Conservation (phyloP, 2,113 vertebrate genomes). For the Ailurus styani region DNA sequence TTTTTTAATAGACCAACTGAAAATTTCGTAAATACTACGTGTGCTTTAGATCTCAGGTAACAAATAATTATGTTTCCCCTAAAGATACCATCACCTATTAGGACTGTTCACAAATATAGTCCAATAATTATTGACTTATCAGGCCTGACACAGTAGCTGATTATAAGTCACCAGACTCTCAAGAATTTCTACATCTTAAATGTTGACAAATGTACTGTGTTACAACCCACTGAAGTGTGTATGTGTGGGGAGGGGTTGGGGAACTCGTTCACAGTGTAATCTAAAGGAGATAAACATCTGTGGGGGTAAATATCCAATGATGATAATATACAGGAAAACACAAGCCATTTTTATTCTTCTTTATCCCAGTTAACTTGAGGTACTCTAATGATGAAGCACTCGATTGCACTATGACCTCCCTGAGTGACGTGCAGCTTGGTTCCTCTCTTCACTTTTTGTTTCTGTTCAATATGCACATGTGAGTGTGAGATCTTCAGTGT, state of each 20-base stretch:
- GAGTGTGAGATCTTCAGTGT: slow-evolving; percentile 79
- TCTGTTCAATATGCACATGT: slow-evolving; percentile 76
- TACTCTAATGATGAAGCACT: background rate
- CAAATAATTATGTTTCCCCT: background rate
- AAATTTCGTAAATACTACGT: background rate
- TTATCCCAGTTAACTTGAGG: slow-evolving; percentile 57
- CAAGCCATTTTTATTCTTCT: slow-evolving; percentile 74
- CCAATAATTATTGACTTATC: background rate
- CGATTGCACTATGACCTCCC: slow-evolving; percentile 89
- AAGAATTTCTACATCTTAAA: background rate
- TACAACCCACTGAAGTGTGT: background rate
- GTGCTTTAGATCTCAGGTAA: slow-evolving; percentile 23
- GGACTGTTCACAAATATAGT: slow-evolving; percentile 47
- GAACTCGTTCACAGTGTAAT: background rate
- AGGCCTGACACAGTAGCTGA: background rate
- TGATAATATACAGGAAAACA: slow-evolving; percentile 42
- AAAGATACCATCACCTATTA: slow-evolving; percentile 56
- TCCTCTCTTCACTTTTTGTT: slow-evolving; percentile 76
- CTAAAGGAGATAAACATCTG: slow-evolving; percentile 13
- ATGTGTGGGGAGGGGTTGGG: background rate
- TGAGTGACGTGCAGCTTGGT: slow-evolving; percentile 88
- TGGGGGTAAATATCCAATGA: background rate
- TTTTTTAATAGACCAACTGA: background rate
- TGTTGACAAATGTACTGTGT: background rate
- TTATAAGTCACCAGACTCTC: background rate